Conservation (phyloP, 30 jellyfish, hydroid and myxozoan genomes). For the Hydra vulgaris region DNA sequence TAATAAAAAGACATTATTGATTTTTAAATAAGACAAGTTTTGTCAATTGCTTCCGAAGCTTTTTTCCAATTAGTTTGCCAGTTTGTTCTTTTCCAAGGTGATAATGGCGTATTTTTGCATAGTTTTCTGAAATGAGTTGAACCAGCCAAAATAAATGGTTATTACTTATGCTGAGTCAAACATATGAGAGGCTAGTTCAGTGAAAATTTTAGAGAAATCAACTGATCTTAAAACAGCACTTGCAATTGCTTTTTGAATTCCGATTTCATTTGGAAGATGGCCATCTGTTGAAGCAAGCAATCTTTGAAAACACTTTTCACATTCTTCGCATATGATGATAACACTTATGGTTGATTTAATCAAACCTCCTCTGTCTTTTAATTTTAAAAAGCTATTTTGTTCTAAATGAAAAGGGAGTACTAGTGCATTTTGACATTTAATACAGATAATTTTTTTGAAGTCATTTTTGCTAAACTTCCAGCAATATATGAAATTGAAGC, state of each 20-base stretch:
- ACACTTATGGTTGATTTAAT: constrained; percentile 50
- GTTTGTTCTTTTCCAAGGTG: constrained; percentile 44
- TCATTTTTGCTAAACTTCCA: constrained; percentile 34
- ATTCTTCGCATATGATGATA: constrained; percentile 31
- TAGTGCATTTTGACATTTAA: constrained; percentile 4
- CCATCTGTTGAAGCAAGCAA: constrained; percentile 40
- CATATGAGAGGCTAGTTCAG: background rate
- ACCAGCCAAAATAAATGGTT: constrained; percentile 35
- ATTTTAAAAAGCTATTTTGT: constrained; percentile 10
- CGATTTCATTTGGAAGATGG: constrained; percentile 38
- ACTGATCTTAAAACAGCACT: constrained; percentile 23
- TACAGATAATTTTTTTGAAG: constrained; percentile 10
- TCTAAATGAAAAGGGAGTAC: background rate
- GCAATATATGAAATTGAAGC: constrained; percentile 48
- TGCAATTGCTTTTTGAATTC: constrained; percentile 28
- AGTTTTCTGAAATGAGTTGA: constrained; percentile 27
- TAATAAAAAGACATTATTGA: constrained; percentile 7
- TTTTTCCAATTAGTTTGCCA: constrained; percentile 16
- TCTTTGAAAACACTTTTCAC: constrained; percentile 31
- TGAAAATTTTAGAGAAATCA: background rate
- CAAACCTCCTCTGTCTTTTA: constrained; percentile 60
- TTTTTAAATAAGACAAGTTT: constrained; percentile 42
- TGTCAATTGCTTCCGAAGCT: constrained; percentile 28
- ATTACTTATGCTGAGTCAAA: constrained; percentile 13
- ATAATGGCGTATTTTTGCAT: constrained; percentile 37